Evolutionary conservation across 2,797 vertebrate genomes (phyloP).

Genomic region (Hippoglossus hippoglossus): DNA sequence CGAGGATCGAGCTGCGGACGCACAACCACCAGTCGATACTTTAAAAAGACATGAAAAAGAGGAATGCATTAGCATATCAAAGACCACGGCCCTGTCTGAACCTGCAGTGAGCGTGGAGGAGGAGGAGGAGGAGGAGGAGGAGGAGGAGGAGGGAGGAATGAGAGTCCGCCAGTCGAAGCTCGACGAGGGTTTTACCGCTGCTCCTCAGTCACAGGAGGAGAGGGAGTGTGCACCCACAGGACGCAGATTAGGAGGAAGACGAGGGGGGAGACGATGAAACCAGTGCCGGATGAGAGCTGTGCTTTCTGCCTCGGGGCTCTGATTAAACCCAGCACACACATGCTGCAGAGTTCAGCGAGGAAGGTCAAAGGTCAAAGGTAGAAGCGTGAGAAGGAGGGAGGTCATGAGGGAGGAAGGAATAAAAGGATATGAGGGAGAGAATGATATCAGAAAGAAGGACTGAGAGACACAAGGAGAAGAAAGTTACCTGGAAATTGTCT

Average conservation of each 20-base stretch:
- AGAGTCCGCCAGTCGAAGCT: slow-evolving; percentile 19
- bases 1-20: too few relatives aligned
- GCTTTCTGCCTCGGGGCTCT: slow-evolving; percentile 48
- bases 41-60: too few relatives aligned
- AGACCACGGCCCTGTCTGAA: slow-evolving; percentile 27
- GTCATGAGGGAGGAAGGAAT: too few relatives aligned
- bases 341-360: too few relatives aligned
- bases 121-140: slow-evolving; percentile 27
- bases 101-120: slow-evolving; percentile 7
- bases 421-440: too few relatives aligned
- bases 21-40: too few relatives aligned
- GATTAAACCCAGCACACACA: slow-evolving; percentile 39
- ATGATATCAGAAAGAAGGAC: too few relatives aligned
- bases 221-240: slow-evolving; percentile 16
- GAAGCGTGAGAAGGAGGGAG: too few relatives aligned
- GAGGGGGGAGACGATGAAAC: slow-evolving; percentile 4
- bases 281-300: slow-evolving; percentile 16
- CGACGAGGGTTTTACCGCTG: slow-evolving; percentile 9
- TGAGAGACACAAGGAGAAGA: too few relatives aligned
- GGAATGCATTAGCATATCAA: slow-evolving; percentile 68
- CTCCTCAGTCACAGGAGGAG: slow-evolving; percentile 17
- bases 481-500: too few relatives aligned
- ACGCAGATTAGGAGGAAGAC: slow-evolving; percentile 47
- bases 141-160: slow-evolving; percentile 29
- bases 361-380: too few relatives aligned